Base-by-base conservation (phyloP, 2,888 invertebrate genomes). In the Phrixothrix hirtus region DNA sequence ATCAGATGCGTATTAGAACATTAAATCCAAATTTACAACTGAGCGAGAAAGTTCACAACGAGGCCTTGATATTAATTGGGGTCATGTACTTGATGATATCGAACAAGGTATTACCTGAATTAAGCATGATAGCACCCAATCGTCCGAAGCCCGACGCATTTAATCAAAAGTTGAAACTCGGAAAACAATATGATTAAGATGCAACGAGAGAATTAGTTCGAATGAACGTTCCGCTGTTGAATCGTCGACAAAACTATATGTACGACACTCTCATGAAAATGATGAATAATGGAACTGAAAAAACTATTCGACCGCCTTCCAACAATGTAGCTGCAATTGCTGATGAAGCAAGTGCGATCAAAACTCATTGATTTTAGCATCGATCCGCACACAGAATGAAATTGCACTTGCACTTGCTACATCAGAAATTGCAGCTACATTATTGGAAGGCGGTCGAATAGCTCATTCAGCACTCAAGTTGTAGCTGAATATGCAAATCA, bases 311-410 rank as follows among this genome's bases (percentile, higher is more conserved):
- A 32, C 65, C n/a, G n/a, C n/a, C n/a, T n/a, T n/a, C n/a, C n/a
- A n/a, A n/a, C n/a, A n/a, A n/a, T n/a, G n/a, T n/a, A 27, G 64
- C 67, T 59, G 64, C 63, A 12, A 58, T 60, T 10, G 66, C 62
- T 30, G 65, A 73, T n/a, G n/a, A n/a, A n/a, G n/a, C n/a, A n/a
- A n/a, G n/a, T n/a, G n/a, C n/a, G n/a, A n/a, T n/a, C n/a, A n/a
- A n/a, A 26, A 74, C 71, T 46, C 75, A 74, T 53, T 72, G 31
- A 52, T 77, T 16, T 55, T 74, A 17, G 69, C 70, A 27, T 52
- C 61, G 44, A 60, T 75, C 13, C 26, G n/a, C n/a, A n/a, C n/a
- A n/a, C n/a, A n/a, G n/a, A n/a, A n/a, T n/a, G n/a, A n/a, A n/a
- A n/a, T n/a, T n/a, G n/a, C n/a, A n/a, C n/a, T n/a, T n/a, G n/a